Conservation (phyloP, 2,797 vertebrate genomes). For the Morelia viridis region DNA sequence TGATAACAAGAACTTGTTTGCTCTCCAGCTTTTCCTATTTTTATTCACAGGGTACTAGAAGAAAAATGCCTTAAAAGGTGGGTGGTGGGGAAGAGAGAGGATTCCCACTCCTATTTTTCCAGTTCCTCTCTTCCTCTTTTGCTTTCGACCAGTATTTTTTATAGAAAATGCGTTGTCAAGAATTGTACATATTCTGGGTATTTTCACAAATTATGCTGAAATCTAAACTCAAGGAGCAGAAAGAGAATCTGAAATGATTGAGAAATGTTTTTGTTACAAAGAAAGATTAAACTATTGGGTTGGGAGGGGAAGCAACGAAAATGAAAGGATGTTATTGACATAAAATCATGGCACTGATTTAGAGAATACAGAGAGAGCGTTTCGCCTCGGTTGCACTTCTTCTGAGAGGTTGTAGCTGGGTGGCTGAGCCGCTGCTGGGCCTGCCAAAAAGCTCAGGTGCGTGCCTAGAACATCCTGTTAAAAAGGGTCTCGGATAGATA, state of each 20-base stretch:
- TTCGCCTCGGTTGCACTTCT: too few species aligned
- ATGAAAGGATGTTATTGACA: too few species aligned
- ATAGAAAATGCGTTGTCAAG: background rate
- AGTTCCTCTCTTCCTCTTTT: background rate
- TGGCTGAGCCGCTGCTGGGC: background rate
- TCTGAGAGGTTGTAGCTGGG: background rate
- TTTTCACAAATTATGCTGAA: background rate
- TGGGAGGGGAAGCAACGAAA: background rate
- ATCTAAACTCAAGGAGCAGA: background rate
- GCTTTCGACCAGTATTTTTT: background rate
- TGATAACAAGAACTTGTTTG: background rate
- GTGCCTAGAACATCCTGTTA: too few species aligned
- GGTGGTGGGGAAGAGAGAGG: background rate
- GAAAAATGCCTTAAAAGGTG: conserved; percentile 1
- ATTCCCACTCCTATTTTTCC: background rate
- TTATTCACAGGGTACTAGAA: background rate
- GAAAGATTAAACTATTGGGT: background rate
- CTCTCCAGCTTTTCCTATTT: fast-evolving
- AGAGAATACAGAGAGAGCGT: too few species aligned
- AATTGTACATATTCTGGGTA: too few species aligned
- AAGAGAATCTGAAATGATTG: background rate
- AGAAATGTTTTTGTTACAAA: too few species aligned
- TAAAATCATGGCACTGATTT: background rate
- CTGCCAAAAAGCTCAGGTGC: background rate
- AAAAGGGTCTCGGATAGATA: background rate